Conservation (phyloP, 2,113 vertebrate species). For the Lagopus muta region DNA sequence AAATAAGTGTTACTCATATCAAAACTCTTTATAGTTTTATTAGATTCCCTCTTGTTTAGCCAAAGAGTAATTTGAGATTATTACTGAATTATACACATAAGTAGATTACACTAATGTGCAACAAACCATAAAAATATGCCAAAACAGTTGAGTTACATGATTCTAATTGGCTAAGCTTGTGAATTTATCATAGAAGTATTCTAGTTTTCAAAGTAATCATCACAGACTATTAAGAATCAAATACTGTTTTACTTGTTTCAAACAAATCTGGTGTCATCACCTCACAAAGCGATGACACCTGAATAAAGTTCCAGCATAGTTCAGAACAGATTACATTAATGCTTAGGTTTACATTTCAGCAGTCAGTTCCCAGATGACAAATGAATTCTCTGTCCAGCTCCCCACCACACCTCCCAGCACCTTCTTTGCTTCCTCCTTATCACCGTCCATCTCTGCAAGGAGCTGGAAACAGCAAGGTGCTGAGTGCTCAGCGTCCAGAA, state of each 20-base stretch:
- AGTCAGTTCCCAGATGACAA: not conserved
- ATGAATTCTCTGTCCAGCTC: not conserved
- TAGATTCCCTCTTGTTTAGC: conserved; percentile 2
- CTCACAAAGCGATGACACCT: not conserved
- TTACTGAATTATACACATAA: not conserved
- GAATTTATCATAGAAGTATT: not conserved
- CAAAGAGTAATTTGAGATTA: conserved; percentile 12
- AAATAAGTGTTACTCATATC: not conserved
- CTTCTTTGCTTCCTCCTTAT: not conserved
- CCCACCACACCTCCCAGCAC: fast-evolving
- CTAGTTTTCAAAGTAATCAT: no score
- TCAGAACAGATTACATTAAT: not conserved
- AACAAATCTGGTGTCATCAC: not conserved
- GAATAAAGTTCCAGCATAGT: not conserved
- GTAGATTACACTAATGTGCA: not conserved
- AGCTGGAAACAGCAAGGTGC: not conserved
- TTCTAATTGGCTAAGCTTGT: not conserved
- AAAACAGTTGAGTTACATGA: not conserved
- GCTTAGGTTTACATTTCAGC: not conserved
- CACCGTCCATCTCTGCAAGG: not conserved
- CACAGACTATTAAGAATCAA: not conserved
- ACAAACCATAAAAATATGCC: not conserved
- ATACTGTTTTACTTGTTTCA: not conserved
- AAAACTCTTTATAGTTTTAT: not conserved
- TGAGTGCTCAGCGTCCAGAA: not conserved